phyloP scores from a whole-genome alignment of 2,113 vertebrate species.

The Plecotus auritus region DNA sequence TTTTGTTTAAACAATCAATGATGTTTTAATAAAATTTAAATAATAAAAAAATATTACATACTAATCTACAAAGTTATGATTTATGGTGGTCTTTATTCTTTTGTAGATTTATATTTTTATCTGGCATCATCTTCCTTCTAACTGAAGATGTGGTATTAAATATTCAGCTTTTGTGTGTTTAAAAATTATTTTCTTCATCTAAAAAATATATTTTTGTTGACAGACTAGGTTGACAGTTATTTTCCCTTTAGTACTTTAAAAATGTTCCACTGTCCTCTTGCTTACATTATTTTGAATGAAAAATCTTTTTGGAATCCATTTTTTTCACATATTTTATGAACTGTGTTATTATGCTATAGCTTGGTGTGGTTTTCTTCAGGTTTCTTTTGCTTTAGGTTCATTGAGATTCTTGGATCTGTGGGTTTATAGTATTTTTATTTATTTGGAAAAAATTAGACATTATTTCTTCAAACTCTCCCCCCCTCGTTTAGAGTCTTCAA shows the following conservation, averaged over 20 bases:
- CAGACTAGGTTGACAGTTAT: neutral
- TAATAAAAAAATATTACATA: neutral
- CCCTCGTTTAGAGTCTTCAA: neutral
- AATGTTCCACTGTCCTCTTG: neutral
- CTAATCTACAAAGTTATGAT: neutral
- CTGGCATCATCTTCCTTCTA: neutral
- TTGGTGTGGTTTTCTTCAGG: neutral
- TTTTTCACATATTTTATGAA: neutral
- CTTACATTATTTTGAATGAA: neutral
- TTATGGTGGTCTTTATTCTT: neutral
- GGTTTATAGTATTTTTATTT: neutral
- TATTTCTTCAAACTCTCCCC: neutral
- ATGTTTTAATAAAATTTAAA: neutral
- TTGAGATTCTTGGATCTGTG: neutral
- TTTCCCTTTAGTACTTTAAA: neutral
- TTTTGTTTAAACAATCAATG: constrained; percentile 16
- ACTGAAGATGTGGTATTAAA: neutral
- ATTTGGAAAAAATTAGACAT: neutral
- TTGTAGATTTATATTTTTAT: neutral
- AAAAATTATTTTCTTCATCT: neutral
- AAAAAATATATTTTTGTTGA: neutral
- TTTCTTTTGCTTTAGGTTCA: neutral
- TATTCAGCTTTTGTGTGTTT: neutral
- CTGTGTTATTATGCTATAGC: neutral
- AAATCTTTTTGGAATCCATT: neutral